phyloP scores from a whole-genome alignment of 2,113 vertebrate genomes.

The Anhinga rufa region DNA sequence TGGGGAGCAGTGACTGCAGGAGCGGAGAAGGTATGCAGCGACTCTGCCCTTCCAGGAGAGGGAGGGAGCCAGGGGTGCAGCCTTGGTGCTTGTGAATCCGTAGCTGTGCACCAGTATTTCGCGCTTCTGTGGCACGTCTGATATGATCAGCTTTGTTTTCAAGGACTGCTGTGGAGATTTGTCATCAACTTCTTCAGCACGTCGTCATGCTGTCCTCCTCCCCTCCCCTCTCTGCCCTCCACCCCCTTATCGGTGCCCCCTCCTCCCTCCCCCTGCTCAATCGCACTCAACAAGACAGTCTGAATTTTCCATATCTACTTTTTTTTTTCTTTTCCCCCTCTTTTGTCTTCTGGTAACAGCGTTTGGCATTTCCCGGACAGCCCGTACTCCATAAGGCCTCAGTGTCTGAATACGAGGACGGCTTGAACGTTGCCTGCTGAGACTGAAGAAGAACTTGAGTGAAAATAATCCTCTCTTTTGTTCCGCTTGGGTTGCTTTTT shows the following conservation, averaged over 20 bases:
- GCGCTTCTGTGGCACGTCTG: not conserved
- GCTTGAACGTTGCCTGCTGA: constrained; percentile 72
- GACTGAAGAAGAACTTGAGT: constrained; percentile 71
- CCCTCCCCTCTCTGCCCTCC: not conserved
- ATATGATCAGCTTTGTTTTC: not conserved
- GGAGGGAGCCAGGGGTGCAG: not conserved
- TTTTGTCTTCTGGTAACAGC: constrained; percentile 56
- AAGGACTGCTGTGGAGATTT: not conserved
- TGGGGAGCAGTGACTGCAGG: rapidly evolving
- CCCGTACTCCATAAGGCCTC: constrained; percentile 53
- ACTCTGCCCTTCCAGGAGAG: not conserved
- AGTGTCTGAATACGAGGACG: constrained; percentile 54
- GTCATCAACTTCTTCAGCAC: not conserved
- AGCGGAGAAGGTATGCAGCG: not conserved
- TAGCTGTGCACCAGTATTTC: not conserved
- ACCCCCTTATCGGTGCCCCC: not conserved
- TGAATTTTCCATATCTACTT: constrained; percentile 33
- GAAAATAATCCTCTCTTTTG: constrained; percentile 75
- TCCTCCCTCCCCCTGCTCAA: not conserved
- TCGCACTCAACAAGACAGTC: not conserved
- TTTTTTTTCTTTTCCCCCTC: not conserved
- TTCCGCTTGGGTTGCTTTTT: constrained; percentile 68
- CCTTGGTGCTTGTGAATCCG: not conserved
- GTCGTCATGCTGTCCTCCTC: not conserved
- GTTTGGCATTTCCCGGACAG: constrained; percentile 63